phyloP scores from a whole-genome alignment of 2,888 invertebrate species.

The Meiosimyza platycephala region DNA sequence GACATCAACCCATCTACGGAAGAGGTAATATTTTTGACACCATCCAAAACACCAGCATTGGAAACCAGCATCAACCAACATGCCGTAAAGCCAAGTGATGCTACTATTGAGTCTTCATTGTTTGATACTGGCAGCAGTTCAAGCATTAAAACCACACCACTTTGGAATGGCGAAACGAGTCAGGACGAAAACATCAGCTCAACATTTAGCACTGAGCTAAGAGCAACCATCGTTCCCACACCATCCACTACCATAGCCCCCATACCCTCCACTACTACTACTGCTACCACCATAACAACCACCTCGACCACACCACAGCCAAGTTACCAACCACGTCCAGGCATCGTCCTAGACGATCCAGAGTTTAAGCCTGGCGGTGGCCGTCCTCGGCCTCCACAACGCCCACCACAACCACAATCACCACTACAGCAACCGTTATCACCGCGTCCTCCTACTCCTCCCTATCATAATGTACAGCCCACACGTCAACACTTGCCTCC shows the following conservation, averaged over 20 bases:
- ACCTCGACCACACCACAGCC: constrained; percentile 48
- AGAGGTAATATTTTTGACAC: constrained; percentile 64
- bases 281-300: constrained; percentile 43
- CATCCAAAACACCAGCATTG: constrained; percentile 59
- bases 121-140: constrained; percentile 35
- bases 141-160: constrained; percentile 1
- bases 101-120: neutral
- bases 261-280: constrained; percentile 47
- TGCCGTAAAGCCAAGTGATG: constrained; percentile 32
- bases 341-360: constrained; percentile 87
- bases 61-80: constrained; percentile 45
- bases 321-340: constrained; percentile 82
- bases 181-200: constrained; percentile 18
- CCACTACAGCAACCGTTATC: constrained; percentile 52
- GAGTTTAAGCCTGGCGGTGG: constrained; percentile 79
- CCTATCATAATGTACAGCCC: constrained; percentile 62
- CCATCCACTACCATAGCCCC: constrained; percentile 47
- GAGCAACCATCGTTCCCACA: constrained; percentile 47
- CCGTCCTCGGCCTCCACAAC: constrained; percentile 57
- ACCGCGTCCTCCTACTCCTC: constrained; percentile 56
- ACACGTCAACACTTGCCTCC: constrained; percentile 67
- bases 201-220: constrained; percentile 45
- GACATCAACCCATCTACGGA: constrained; percentile 60
- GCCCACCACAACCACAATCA: constrained; percentile 50
- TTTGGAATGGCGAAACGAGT: neutral